Evolutionary conservation across 2,797 vertebrate species (phyloP).

Genomic region (Trachops cirrhosus): DNA sequence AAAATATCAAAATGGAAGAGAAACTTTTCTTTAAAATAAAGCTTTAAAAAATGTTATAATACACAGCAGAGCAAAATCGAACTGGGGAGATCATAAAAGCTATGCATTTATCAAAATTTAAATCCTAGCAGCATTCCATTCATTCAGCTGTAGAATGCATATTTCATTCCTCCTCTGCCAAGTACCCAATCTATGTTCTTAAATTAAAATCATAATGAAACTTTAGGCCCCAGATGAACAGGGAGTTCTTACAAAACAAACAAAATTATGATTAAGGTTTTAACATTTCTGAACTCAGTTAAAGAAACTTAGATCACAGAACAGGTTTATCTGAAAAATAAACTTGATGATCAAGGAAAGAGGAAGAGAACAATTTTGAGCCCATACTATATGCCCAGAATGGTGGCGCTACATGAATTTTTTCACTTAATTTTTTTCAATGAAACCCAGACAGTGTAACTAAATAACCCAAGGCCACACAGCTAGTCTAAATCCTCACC

Average conservation of each 20-base stretch:
- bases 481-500: not conserved
- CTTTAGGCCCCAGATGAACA: conserved; percentile 57
- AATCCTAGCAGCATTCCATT: conserved; percentile 55
- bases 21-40: conserved; percentile 36
- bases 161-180: conserved; percentile 64
- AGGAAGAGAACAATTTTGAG: not conserved
- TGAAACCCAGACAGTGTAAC: not conserved
- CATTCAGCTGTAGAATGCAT: not conserved
- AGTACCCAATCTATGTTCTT: conserved; percentile 61
- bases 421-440: not conserved
- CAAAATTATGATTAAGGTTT: conserved; percentile 72
- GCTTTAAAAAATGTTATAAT: not conserved
- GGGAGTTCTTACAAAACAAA: conserved; percentile 68
- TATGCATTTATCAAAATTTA: conserved; percentile 66
- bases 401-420: not conserved
- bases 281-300: conserved; percentile 65
- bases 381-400: not conserved
- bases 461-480: not conserved
- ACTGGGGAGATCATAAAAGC: not conserved
- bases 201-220: conserved; percentile 77
- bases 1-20: conserved; percentile 40
- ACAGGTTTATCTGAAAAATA: conserved; percentile 25
- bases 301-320: not conserved
- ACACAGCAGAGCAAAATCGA: conserved; percentile 46
- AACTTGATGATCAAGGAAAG: not conserved